A percentile compares a stretch with the other conserved stretches of the same genome.
Conservation (phyloP, 2,113 vertebrate genomes). For the Arothron firmamentum region DNA sequence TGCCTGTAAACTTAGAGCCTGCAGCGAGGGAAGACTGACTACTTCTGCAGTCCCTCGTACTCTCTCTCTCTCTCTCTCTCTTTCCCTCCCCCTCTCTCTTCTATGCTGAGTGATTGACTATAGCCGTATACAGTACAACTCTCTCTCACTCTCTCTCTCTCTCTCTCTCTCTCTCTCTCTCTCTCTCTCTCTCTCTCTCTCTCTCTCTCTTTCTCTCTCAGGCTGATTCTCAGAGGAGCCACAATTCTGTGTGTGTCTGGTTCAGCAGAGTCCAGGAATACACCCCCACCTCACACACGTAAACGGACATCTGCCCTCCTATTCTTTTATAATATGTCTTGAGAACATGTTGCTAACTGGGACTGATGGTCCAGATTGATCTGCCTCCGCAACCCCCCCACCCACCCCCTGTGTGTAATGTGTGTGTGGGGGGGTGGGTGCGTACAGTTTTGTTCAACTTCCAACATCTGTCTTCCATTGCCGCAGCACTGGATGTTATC, state of each 20-base stretch:
- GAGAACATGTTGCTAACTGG: slow-evolving; percentile 5
- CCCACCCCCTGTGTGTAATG: no score
- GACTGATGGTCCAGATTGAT: not conserved
- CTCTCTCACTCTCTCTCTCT: slow-evolving; percentile 19
- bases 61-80: slow-evolving; percentile 3
- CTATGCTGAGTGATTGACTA: slow-evolving; percentile 32
- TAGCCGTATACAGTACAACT: slow-evolving; percentile 3
- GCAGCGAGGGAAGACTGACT: slow-evolving; percentile 49
- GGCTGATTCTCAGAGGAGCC: slow-evolving; percentile 40
- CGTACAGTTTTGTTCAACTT: slow-evolving; percentile 2
- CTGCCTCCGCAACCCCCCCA: not conserved
- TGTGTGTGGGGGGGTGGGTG: no score
- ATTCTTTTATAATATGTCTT: slow-evolving; percentile 19
- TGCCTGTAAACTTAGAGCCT: slow-evolving; percentile 50
- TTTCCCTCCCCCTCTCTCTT: slow-evolving; percentile 8
- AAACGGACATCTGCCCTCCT: slow-evolving; percentile 14
- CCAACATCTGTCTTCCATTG: slow-evolving; percentile 45
- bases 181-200: not conserved
- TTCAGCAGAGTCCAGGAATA: slow-evolving; percentile 41
- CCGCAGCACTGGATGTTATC: not conserved
- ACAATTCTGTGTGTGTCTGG: slow-evolving; percentile 36
- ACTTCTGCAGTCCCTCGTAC: slow-evolving; percentile 26
- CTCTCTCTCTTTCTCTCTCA: not conserved
- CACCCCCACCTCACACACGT: slow-evolving; percentile 17
- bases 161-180: slow-evolving; percentile 22